Evolutionary conservation across 2,888 invertebrate species (phyloP), one percentile per base, ranked within the genome.

Genomic region (Venusia cambrica): DNA sequence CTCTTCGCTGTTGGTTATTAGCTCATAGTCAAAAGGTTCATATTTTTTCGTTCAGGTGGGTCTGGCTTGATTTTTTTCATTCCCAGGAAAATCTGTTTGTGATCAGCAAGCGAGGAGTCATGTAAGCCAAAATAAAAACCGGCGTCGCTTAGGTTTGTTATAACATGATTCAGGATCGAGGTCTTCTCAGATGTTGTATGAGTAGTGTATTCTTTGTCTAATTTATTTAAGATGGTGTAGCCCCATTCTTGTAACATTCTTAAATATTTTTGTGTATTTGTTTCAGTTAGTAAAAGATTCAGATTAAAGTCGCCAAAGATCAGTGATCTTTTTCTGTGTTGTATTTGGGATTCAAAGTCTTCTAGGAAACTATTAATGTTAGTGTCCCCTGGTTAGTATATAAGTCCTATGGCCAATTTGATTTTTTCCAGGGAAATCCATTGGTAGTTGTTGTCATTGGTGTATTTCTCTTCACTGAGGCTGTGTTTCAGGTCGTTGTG

Each of bases 11-110:
- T 22, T 22, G 4, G 7, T 3, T 22, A 22, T 7, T 22, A 13
- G n/a, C 1, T 22, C 7, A 13, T 22, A 22, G 22, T 22, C 4
- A 1, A 13, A 11, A 26, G 16, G 2, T 10, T 26, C 26, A 16
- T 26, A 26, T 16, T 26, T 4, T 4, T 32, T 31, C 39, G 9
- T 7, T 30, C 26, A 4, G 18, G 15, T 3, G 8, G 15, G 5
- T 11, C 26, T n/a, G 31, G 31, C 10, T 34, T 19, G 8, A 20
- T 20, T 5, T 25, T 28, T 4, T 24, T 4, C 10, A 40, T 7
- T 38, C 45, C 45, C 0, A 51, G 1, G 4, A 46, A 47, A 6
- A 56, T 44, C 18, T 50, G 48, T 19, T 44, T 49, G 16, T 50
- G 53, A 17, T 56, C 55, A 0, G 50, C 16, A 4, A 26, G 15